Base-by-base conservation (phyloP, 2,797 vertebrate genomes). In the Manis javanica region DNA sequence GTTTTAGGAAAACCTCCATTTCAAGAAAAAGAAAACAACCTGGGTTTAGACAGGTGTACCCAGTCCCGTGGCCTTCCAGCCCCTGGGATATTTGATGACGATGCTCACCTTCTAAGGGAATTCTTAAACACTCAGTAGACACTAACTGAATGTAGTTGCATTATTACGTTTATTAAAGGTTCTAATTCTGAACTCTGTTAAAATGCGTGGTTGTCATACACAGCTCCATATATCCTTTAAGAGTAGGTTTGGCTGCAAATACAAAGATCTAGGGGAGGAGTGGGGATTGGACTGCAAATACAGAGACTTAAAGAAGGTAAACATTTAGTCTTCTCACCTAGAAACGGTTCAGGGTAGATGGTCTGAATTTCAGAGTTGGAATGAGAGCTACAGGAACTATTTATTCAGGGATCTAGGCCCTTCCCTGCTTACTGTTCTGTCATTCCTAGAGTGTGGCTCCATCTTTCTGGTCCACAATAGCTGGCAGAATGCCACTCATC, bases 151-250 rank as follows among this genome's bases (percentile, higher is more conserved):
- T 1, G 7, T 61, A 37, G 26, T 82, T 10, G 1, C 10, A 18
- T 83, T 69, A 78, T 66, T 94, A 63, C 29, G 4, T 83, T 87
- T 75, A 83, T 31, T 81, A 86, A 46, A 6, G 13, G 3, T 90
- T 93, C 64, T 89, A 46, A 71, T 95, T 87, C n/a, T 83, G 5
- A 23, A 55, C 89, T 74, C 10, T 81, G 21, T 26, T 89, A 79
- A 91, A 77, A 87, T 64, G 2, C 7, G 13, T 74, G 53, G 9
- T 82, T 82, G 14, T 83, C 74, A 88, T 49, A 37, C 29, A 53
- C 39, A 72, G 4, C 19, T 91, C 23, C 9, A 57, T 64, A 66
- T n/a, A 49, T 83, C 5, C 31, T 61, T 59, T 82, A 94, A 71
- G 14, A 59, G 55, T 64, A 72, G 39, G 9, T 94, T 71, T 82